Conservation (phyloP, 35 echinoderm and acorn worm genomes). For the Heliocidaris tuberculata region DNA sequence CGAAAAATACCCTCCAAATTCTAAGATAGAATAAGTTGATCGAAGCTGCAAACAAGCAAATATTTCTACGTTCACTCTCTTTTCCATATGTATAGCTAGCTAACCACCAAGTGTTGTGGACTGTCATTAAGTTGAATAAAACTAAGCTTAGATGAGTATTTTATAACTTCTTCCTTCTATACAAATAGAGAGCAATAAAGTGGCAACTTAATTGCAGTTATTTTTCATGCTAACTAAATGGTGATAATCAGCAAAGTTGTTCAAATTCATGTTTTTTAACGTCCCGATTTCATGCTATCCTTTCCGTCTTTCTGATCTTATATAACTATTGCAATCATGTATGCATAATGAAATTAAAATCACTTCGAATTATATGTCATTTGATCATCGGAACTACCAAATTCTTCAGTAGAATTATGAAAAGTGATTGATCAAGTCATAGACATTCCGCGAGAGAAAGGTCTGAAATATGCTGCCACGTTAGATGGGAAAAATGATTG, state of each 20-base stretch:
- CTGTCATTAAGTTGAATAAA: background rate
- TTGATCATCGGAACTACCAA: background rate
- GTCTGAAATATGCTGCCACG: background rate
- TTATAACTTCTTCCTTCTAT: background rate
- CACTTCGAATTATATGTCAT: background rate
- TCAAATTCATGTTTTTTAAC: background rate
- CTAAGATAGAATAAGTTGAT: background rate
- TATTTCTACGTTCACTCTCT: background rate
- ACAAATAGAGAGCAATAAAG: background rate
- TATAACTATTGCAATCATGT: conserved; percentile 18
- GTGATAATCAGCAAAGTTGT: background rate
- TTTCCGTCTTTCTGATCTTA: background rate
- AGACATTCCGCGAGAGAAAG: background rate
- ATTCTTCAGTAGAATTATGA: background rate
- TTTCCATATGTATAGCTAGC: background rate
- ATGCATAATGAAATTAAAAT: background rate
- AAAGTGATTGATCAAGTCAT: background rate
- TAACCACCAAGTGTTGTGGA: background rate
- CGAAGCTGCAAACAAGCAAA: background rate
- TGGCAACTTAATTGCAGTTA: background rate
- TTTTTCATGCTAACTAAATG: background rate
- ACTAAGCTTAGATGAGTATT: no score
- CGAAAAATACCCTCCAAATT: background rate
- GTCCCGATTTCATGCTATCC: background rate
- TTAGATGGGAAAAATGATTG: background rate